These are phyloP conservation scores for Villa cingulata DNA, from an alignment of 2,888 invertebrate species.

Conservation along the genomic window DNA sequence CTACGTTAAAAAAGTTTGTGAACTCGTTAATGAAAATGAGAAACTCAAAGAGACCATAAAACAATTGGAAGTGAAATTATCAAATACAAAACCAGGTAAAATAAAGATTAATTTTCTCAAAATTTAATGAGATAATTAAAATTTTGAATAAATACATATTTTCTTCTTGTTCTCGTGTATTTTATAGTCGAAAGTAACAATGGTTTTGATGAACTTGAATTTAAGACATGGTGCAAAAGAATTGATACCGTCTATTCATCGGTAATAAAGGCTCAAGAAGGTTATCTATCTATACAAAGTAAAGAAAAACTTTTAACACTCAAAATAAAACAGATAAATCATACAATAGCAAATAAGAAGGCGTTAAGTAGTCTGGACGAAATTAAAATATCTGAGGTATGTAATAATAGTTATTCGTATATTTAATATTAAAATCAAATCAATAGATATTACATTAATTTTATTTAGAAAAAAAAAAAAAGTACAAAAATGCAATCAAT, in stretches of 20 bases:
- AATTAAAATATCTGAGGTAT: slow-evolving; percentile 21
- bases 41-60: slow-evolving; percentile 22
- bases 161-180: too few relatives aligned
- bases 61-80: slow-evolving; percentile 20
- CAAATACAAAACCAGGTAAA: slow-evolving; percentile 13
- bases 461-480: too few relatives aligned
- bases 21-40: slow-evolving; percentile 27
- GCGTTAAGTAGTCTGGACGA: slow-evolving; percentile 20
- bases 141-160: too few relatives aligned
- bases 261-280: slow-evolving; percentile 24
- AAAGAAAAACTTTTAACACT: slow-evolving; percentile 27
- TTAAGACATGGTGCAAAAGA: slow-evolving; percentile 27
- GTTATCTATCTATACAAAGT: slow-evolving; percentile 26
- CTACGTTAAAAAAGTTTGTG: slow-evolving; percentile 30
- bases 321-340: slow-evolving; percentile 24
- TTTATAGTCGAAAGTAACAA: not conserved
- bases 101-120: too few relatives aligned
- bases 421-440: too few relatives aligned
- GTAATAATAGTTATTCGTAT: slow-evolving; percentile 4
- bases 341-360: slow-evolving; percentile 23
- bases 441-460: too few relatives aligned
- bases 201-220: slow-evolving; percentile 23
- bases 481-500: too few relatives aligned
- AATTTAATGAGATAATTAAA: too few relatives aligned
- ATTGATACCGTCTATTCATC: slow-evolving; percentile 27